These are phyloP conservation scores for Melopsittacus undulatus DNA, from an alignment of 2,797 vertebrate species.

Conservation along the genomic window DNA sequence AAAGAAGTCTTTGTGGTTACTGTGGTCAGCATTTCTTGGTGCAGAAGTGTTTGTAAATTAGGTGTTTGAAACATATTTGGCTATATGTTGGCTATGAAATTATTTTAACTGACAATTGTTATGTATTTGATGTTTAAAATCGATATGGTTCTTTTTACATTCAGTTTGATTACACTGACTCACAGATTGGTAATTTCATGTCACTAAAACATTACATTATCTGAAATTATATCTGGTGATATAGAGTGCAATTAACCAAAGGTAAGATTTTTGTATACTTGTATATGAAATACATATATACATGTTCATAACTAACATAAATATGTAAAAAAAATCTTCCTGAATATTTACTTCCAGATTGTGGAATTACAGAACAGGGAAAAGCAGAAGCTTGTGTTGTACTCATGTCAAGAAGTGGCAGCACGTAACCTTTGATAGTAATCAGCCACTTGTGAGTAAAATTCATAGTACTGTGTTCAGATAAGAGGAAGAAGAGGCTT, in stretches of 20 bases:
- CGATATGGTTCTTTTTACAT: not conserved
- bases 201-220: not conserved
- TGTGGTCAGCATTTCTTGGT: not conserved
- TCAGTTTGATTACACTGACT: not conserved
- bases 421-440: rapidly evolving
- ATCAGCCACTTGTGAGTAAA: not conserved
- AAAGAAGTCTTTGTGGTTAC: not conserved
- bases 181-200: not conserved
- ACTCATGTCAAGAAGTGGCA: not conserved
- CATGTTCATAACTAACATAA: not conserved
- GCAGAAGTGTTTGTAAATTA: not conserved
- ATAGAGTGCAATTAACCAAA: not conserved
- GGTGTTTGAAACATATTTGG: not conserved
- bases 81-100: not conserved
- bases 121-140: rapidly evolving
- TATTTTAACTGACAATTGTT: not conserved
- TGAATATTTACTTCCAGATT: not conserved
- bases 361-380: not conserved
- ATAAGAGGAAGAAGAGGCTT: not conserved
- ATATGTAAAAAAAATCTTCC: not conserved
- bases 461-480: not conserved
- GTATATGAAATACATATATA: not conserved
- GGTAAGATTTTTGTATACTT: not conserved
- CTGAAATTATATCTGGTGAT: not conserved
- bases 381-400: not conserved